Evolutionary conservation across 2,888 invertebrate species (phyloP), one percentile per base, ranked within the genome.

Genomic region (Psococerastis gibbosa): DNA sequence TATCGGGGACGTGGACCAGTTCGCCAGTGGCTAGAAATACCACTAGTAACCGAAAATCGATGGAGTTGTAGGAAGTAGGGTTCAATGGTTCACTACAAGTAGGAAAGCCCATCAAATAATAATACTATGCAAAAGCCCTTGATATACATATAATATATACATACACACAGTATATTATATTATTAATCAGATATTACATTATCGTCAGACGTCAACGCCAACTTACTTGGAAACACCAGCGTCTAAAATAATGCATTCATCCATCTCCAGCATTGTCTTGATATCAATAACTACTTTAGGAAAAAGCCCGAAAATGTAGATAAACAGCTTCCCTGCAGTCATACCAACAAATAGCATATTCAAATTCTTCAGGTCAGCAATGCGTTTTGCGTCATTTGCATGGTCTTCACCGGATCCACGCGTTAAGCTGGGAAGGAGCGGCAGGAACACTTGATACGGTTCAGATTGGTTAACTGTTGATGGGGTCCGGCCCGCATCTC

Each of bases 301-400:
- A 55, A 87, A 79, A 54, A 84, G 74, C 13, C 92, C 92, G 61
- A 85, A 84, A 3, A 88, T 75, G 56, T 78, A 77, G 55, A 91
- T 66, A 58, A 73, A 69, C 38, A 81, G 67, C 51, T 71, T 69
- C 1, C 88, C 85, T 49, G 72, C 69, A 43, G 72, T 71, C 55
- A 82, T 78, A 9, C 87, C 87, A 43, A 87, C 70, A 50, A 88
- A 59, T n/a, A 89, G 60, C 56, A 85, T 70, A 57, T 80, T 85
- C 11, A 88, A 64, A 49, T 69, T 69, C 44, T 57, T 68, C 51
- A 73, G 73, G 45, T 70, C 67, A 52, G 67, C 66, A 13, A 73
- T 63, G 49, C 73, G 69, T 57, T 75, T 76, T 2, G 70, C 65
- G 46, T 48, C 47, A 27, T 50, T 49, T 13, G 46, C 31, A 18